These are phyloP conservation scores for Atta colombica DNA, from an alignment of 1,140 invertebrate genomes.

Conservation along the genomic window DNA sequence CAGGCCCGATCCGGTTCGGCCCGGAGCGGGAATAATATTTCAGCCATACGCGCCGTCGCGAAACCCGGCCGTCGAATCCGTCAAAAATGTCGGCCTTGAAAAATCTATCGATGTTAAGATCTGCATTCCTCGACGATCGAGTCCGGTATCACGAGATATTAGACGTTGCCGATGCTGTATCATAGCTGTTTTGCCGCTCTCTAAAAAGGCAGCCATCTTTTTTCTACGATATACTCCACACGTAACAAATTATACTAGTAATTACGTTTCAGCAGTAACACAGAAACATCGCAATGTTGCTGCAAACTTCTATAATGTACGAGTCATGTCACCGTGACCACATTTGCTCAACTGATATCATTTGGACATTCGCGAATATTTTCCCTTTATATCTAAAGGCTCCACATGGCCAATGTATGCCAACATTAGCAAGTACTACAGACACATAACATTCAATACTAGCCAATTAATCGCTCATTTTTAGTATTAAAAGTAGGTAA, in stretches of 20 bases:
- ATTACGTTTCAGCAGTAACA: too few species aligned
- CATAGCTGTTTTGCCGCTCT: not conserved
- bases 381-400: not conserved
- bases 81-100: constrained; percentile 32
- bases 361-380: not conserved
- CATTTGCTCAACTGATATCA: not conserved
- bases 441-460: too few species aligned
- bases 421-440: too few species aligned
- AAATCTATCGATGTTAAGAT: constrained; percentile 64
- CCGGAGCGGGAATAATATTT: constrained; percentile 69
- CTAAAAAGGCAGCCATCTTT: not conserved
- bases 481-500: too few species aligned
- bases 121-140: constrained; percentile 20
- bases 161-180: not conserved
- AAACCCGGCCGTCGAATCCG: constrained; percentile 33
- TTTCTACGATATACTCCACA: not conserved
- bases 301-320: too few species aligned
- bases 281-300: too few species aligned
- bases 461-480: too few species aligned
- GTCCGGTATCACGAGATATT: not conserved
- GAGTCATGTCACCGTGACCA: too few species aligned
- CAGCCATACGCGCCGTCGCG: constrained; percentile 31
- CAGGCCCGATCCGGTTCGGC: constrained; percentile 37
- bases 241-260: too few species aligned
- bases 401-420: too few species aligned